Conservation (phyloP, 1,140 invertebrate species). For the Charaxes varanes region DNA sequence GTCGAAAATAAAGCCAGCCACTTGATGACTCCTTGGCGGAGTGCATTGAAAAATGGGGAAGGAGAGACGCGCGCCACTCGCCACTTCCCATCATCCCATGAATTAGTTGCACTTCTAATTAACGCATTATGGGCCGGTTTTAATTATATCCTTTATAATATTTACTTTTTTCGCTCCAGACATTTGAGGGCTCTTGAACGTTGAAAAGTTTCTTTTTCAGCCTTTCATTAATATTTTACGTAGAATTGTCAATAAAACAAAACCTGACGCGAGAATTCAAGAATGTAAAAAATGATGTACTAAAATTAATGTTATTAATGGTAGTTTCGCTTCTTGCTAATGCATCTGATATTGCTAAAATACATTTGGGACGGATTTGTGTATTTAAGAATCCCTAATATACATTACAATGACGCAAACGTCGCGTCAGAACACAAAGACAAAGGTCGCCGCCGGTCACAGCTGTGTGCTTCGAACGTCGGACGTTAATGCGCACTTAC, state of each 20-base stretch:
- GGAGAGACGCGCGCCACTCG: neutral
- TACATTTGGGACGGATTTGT: neutral
- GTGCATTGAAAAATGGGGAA: conserved; percentile 17
- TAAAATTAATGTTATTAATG: too few relatives aligned
- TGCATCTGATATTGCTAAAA: too few relatives aligned
- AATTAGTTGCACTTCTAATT: conserved; percentile 23
- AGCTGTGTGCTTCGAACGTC: conserved; percentile 4
- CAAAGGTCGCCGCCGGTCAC: conserved; percentile 32
- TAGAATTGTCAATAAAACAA: too few relatives aligned
- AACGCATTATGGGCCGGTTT: conserved; percentile 15
- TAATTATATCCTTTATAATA: conserved; percentile 16
- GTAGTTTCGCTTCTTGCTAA: too few relatives aligned
- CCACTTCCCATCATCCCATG: conserved; percentile 5
- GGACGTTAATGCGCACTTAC: too few relatives aligned
- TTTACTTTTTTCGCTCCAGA: conserved; percentile 6
- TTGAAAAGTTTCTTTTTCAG: conserved; percentile 4
- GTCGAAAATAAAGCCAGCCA: conserved; percentile 41
- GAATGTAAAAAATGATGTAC: too few relatives aligned
- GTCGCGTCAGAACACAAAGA: conserved; percentile 2
- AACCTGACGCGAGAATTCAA: too few relatives aligned
- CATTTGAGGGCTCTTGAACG: neutral
- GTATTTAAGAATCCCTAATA: too few relatives aligned
- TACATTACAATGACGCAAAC: neutral
- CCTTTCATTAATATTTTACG: neutral
- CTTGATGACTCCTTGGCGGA: conserved; percentile 44